Conservation (phyloP, 2,888 invertebrate species). For the Cordilura impudica region DNA sequence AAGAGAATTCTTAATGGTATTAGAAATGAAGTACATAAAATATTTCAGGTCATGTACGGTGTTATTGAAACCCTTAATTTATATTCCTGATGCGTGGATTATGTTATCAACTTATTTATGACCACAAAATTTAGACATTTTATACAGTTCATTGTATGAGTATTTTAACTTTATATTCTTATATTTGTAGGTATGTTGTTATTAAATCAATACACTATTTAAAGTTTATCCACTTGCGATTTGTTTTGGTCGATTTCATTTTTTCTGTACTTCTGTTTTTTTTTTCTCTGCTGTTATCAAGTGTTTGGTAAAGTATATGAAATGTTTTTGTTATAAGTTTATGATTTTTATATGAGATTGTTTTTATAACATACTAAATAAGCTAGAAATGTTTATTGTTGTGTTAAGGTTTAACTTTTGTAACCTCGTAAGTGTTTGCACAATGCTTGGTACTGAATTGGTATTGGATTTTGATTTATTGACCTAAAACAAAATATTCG, state of each 20-base stretch:
- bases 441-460: not conserved
- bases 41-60: not conserved
- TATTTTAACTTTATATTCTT: no score
- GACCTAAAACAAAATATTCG: not conserved
- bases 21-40: not conserved
- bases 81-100: slow-evolving; percentile 64
- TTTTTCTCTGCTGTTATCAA: not conserved
- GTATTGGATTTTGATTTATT: slow-evolving; percentile 4
- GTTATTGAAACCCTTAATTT: slow-evolving; percentile 55
- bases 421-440: not conserved
- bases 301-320: not conserved
- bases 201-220: slow-evolving; percentile 27
- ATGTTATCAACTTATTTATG: slow-evolving; percentile 67
- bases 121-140: slow-evolving; percentile 54
- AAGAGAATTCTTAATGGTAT: slow-evolving; percentile 3
- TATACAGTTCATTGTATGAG: no score
- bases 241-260: slow-evolving; percentile 27
- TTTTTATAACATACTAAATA: slow-evolving; percentile 21
- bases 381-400: slow-evolving; percentile 14
- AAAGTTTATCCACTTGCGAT: slow-evolving; percentile 59
- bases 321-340: slow-evolving; percentile 15
- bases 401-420: slow-evolving; percentile 9
- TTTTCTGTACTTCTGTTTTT: not conserved
- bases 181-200: no score
- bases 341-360: slow-evolving; percentile 28